A percentile compares a stretch with the other conserved stretches of the same genome.
phyloP scores from a whole-genome alignment of 2,113 vertebrate genomes.

The Mohoua ochrocephala region DNA sequence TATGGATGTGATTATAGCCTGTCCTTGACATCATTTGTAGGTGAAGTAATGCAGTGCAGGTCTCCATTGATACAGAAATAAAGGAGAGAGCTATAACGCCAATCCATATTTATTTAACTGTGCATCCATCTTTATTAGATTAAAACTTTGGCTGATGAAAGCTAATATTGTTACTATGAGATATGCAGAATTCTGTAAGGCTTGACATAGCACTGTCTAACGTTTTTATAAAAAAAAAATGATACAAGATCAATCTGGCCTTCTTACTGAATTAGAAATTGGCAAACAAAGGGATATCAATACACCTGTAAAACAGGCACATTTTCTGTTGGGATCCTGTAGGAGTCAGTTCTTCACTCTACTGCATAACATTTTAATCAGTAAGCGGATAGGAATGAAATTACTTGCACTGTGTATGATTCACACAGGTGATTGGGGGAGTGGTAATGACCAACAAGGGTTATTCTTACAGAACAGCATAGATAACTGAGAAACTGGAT shows the following conservation, averaged over 20 bases:
- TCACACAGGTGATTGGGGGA: not conserved
- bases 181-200: not conserved
- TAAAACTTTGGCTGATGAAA: not conserved
- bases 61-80: not conserved
- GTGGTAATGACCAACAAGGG: not conserved
- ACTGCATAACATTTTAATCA: not conserved
- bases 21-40: not conserved
- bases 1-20: not conserved
- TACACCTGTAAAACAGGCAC: not conserved
- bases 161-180: not conserved
- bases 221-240: not conserved
- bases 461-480: not conserved
- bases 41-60: not conserved
- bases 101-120: not conserved
- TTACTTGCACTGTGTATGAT: not conserved
- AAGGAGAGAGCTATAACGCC: not conserved
- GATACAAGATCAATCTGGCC: not conserved
- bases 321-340: not conserved
- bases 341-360: not conserved
- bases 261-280: not conserved
- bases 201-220: not conserved
- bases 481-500: not conserved
- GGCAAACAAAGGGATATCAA: not conserved
- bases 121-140: not conserved
- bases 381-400: not conserved